Evolutionary conservation across 2,113 vertebrate species (phyloP).

Genomic region (Chinchilla lanigera): DNA sequence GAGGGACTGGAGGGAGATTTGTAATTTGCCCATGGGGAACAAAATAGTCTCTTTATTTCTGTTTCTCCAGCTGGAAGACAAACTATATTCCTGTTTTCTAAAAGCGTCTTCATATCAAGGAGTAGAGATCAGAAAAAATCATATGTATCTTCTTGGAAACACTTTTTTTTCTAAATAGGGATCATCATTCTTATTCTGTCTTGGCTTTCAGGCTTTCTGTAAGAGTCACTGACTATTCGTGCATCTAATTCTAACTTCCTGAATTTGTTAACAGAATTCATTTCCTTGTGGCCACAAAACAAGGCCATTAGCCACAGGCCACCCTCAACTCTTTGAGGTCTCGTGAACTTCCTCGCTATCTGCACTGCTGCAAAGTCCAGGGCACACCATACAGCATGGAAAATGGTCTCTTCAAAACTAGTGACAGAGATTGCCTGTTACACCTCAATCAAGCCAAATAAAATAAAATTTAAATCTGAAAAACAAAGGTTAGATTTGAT

Average conservation of each 20-base stretch:
- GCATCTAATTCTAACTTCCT: background rate
- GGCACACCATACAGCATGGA: background rate
- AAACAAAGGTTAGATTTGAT: background rate
- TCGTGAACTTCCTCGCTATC: background rate
- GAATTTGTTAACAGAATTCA: background rate
- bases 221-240: background rate
- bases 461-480: background rate
- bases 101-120: background rate
- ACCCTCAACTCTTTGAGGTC: background rate
- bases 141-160: background rate
- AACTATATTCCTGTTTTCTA: background rate
- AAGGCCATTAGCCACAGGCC: background rate
- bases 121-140: background rate
- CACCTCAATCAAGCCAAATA: background rate
- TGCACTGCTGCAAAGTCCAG: background rate
- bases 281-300: slow-evolving; percentile 7
- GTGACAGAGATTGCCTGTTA: background rate
- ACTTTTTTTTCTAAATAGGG: background rate
- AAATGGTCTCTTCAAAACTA: background rate
- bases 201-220: background rate
- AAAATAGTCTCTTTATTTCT: background rate
- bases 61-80: background rate
- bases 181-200: background rate
- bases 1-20: background rate
- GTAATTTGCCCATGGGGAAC: background rate